Base-by-base conservation (phyloP, 2,888 invertebrate species). In the Platerodrilus igneus region DNA sequence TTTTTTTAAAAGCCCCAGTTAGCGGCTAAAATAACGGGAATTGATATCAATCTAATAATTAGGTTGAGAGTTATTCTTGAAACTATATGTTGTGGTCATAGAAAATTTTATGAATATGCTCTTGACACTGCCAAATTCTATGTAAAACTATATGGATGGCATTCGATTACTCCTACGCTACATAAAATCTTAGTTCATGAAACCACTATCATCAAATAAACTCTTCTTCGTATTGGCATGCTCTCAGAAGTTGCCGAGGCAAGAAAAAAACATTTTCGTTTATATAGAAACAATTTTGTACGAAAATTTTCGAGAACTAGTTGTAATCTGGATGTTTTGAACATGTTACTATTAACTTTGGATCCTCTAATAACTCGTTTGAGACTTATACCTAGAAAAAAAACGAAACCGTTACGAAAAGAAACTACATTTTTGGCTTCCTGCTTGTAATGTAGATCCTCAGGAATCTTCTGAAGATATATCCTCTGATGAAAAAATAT, bases 51-150 rank as follows among this genome's bases (percentile, higher is more conserved):
- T 9, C 16, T 59, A 26, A 58, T 60, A 33, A 35, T 53, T 20
- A 47, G 52, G 38, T 51, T 59, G 17, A 53, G 58, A 45, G 48
- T 58, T n/a, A 56, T 62, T 34, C 45, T 61, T 16, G 53, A 60
- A 53, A 44, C 47, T 8, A 48, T 51, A 13, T 51, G 48, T 3
- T 47, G 51, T 36, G 45, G 46, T 3, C 30, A 34, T 11, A 36
- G 35, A 26, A 51, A 52, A 36, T 53, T 45, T 33, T 28, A 17
- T 14, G 27, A 10, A 18, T 45, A 33, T 27, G 22, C 41, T 2
- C 6, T 15, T 15, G 45, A 50, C 2, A 53, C 51, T 10, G 50
- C 48, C 10, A 22, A 40, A 27, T 28, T 51, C 4, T 53, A 56
- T 41, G 48, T 57, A 6, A n/a, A 45, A 4, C 37, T 55, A 13